Evolutionary conservation across 2,888 invertebrate species (phyloP).

Genomic region (Hydropsyche betteni): DNA sequence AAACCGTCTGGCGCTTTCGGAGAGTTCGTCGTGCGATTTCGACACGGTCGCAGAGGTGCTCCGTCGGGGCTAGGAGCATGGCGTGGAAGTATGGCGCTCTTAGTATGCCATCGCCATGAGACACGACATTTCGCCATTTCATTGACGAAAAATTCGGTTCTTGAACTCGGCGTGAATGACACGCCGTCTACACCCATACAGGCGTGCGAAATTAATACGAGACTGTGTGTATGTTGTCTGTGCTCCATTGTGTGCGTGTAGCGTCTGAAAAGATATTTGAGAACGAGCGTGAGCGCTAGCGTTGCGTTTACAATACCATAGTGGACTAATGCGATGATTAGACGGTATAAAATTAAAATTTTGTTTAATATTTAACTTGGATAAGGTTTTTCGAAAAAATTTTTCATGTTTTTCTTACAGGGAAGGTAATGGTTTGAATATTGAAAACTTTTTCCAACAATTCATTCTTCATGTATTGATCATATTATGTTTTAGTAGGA

Average conservation of each 20-base stretch:
- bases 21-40: no score
- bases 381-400: no score
- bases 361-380: neutral
- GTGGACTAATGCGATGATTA: neutral
- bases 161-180: slow-evolving; percentile 29
- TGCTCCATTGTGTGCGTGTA: no score
- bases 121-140: slow-evolving; percentile 26
- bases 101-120: neutral
- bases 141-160: slow-evolving; percentile 31
- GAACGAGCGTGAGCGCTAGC: neutral
- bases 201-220: no score
- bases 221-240: no score
- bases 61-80: neutral
- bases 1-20: no score
- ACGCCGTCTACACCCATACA: slow-evolving; percentile 3
- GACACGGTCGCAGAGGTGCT: no score
- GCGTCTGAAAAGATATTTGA: slow-evolving; percentile 26
- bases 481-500: no score
- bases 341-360: neutral
- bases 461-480: no score
- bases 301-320: neutral
- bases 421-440: no score
- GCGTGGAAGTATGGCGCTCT: neutral
- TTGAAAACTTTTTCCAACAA: no score
- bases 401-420: no score